Evolutionary conservation across 2,113 vertebrate species (phyloP), one percentile per base, ranked within the genome.

Genomic region (Petromus typicus): DNA sequence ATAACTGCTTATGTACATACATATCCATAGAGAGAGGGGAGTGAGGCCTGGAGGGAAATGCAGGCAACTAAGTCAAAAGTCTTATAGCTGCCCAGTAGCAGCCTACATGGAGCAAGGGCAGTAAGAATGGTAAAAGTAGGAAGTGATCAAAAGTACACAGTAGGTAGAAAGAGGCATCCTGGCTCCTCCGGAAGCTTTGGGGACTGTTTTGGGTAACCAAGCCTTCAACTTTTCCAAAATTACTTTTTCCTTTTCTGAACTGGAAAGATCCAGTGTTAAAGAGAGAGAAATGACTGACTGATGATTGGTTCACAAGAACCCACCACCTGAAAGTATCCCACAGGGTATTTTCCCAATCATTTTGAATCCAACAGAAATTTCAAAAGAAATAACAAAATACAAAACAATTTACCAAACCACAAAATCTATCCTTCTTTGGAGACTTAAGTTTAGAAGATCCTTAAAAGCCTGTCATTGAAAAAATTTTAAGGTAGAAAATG

Each of bases 341-440:
- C 32, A 66, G 17, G 85, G 59, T 78, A 57, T 59, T 71, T 96
- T 81, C 54, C 51, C 45, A 73, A 48, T 63, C 20, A 76, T 57
- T 91, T 59, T 82, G 32, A 86, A 48, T 89, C 32, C 48, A 67
- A 66, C 13, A 83, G 83, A 90, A 73, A 54, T 27, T 34, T 92
- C 40, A 92, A 76, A 75, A n/a, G 43, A 81, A 78, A n/a, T 3
- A 71, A 18, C 59, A 95, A 79, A 90, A 61, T 56, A 84, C 37
- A 23, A 85, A 73, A 66, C 48, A 78, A 43, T 13, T 81, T 79
- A 63, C 63, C 32, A 89, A 90, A 86, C 86, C 64, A 88, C 27
- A 86, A 64, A 86, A 34, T 73, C 20, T 18, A 66, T 10, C 7
- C 73, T 8, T 27, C 45, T 93, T 51, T 75, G 43, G 37, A 51